These are phyloP conservation scores for Euphysa ruthae DNA, from an alignment of 30 jellyfish, hydroid and myxozoan species.

Conservation along the genomic window DNA sequence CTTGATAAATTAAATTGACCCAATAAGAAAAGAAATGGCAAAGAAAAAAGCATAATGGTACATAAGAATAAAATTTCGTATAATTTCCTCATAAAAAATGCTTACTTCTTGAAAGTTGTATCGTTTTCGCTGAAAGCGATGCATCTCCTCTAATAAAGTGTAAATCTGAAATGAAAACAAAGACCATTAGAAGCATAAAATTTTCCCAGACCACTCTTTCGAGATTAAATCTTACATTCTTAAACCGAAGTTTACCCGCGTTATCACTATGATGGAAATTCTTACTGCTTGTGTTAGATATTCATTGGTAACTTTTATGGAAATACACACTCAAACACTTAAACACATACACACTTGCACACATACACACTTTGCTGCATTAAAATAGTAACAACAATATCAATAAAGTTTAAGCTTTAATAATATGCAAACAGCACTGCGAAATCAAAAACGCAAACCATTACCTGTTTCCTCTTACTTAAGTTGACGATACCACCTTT, in stretches of 20 bases:
- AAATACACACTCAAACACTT: too few species aligned
- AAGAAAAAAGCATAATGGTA: too few species aligned
- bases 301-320: too few species aligned
- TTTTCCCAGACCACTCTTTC: too few species aligned
- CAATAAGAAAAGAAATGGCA: too few species aligned
- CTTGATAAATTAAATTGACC: too few species aligned
- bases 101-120: slow-evolving; percentile 81
- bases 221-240: too few species aligned
- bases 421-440: neutral
- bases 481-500: slow-evolving; percentile 79
- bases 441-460: neutral
- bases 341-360: too few species aligned
- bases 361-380: neutral
- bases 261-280: too few species aligned
- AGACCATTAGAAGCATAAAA: too few species aligned
- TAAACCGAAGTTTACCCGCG: too few species aligned
- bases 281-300: too few species aligned
- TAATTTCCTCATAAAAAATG: neutral
- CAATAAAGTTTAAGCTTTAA: neutral
- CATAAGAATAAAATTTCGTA: neutral
- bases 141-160: slow-evolving; percentile 69
- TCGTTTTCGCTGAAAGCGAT: slow-evolving; percentile 71
- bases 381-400: neutral
- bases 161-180: slow-evolving; percentile 32
- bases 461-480: slow-evolving; percentile 83